Evolutionary conservation across 1,140 invertebrate species (phyloP), one percentile per base, ranked within the genome.

Genomic region (Drosophila bocqueti): DNA sequence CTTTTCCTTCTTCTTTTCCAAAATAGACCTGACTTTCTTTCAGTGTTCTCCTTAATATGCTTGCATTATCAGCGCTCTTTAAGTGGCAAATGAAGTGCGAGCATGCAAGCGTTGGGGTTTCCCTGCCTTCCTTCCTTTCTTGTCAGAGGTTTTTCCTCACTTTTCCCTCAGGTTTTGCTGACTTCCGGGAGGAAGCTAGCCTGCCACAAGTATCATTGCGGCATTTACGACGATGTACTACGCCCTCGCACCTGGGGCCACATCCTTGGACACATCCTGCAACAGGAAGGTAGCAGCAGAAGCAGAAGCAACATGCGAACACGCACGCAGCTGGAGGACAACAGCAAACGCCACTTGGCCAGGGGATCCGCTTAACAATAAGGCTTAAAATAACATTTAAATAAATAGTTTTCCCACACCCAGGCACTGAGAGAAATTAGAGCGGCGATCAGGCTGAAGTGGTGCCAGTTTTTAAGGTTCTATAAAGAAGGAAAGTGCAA

Each of bases 251-350:
- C 42, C 50, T 38, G 47, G 15, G 15, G 29, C 52, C 85, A 79
- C 71, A 79, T 83, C 84, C 84, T 81, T 49, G 45, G 72, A 84
- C 85, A 89, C 78, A 79, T 89, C 84, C 84, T 89, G 84, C 81
- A 89, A 74, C 81, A 74, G 85, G 85, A 89, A 87, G 36, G 49
- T n/a, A 34, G 49, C 52, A 54, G n/a, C 49, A 50, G 24, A 2
- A 69, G 75, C 81, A 63, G 29, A 6, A 29, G 67, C 64, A 49
- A 57, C 81, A 75, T 62, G 75, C 43, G 47, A 62, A 38, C 75
- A 79, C 69, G 71, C 66, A 77, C 46, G 50, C 29, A 31, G 46
- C n/a, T 16, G 15, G 26, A 43, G 45, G 15, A 34, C 49, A 31
- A 50, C 54, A n/a, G 54, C 61, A 73, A 73, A 34, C 36, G 36